These are phyloP conservation scores for Drosophila teissieri DNA, from an alignment of 1,140 invertebrate genomes.

Conservation along the genomic window DNA sequence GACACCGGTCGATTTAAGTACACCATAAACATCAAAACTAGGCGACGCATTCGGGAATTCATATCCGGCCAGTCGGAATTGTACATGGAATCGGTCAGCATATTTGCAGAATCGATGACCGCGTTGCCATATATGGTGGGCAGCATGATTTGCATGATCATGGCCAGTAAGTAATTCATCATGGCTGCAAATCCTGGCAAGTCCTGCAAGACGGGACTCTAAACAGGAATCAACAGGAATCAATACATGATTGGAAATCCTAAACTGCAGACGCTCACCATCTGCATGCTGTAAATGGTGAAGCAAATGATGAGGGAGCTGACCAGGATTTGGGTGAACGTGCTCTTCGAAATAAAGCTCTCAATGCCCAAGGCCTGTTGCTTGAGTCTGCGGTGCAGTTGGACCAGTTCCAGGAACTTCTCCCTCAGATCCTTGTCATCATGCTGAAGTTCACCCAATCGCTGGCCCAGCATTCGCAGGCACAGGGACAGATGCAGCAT, in stretches of 20 bases:
- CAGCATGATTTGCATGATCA: constrained; percentile 61
- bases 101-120: constrained; percentile 48
- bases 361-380: constrained; percentile 29
- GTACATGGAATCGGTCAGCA: constrained; percentile 45
- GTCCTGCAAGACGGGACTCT: constrained; percentile 32
- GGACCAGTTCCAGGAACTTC: constrained; percentile 37
- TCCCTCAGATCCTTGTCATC: background rate
- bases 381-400: constrained; percentile 32
- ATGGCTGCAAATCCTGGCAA: constrained; percentile 39
- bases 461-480: constrained; percentile 52
- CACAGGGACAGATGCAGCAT: constrained; percentile 59
- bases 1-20: constrained; percentile 55
- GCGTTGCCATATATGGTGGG: constrained; percentile 68
- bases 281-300: constrained; percentile 56
- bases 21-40: constrained; percentile 50
- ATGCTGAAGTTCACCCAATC: constrained; percentile 17
- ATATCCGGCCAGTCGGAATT: constrained; percentile 52
- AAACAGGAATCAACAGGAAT: background rate
- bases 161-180: constrained; percentile 53
- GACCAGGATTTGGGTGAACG: constrained; percentile 58
- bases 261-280: constrained; percentile 36
- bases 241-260: background rate
- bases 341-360: constrained; percentile 52
- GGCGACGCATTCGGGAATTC: constrained; percentile 43
- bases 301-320: constrained; percentile 65